Evolutionary conservation across 2,888 invertebrate genomes (phyloP), one percentile per base, ranked within the genome.

Genomic region (Holacanthella duospinosa): DNA sequence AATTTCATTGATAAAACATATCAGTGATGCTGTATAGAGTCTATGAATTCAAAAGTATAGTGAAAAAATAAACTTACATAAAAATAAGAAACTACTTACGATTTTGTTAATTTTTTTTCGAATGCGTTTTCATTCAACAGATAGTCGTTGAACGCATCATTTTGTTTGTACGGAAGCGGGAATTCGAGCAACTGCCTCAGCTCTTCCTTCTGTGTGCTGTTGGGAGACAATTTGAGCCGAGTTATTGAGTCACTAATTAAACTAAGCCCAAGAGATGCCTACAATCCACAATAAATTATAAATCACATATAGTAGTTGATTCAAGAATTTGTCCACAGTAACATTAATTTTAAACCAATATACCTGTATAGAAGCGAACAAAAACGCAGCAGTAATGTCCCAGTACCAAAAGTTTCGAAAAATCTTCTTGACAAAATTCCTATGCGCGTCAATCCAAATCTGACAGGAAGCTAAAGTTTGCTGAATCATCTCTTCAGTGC

Each of bases 1-100:
- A 60, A 85, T 82, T 36, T 83, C 78, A 79, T 88, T 88, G 64
- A 82, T 82, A 2, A 88, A 75, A 72, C 88, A 88, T 26, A 81
- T 21, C 19, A 48, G 12, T 9, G 48, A 48, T 9, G 48, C 48
- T 4, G 21, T 21, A 21, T 48, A 48, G 19, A 21, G 12, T 21
- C 48, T 48, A 36, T 36, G 36, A 12, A 12, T 36, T 6, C 16
- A 36, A 36, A 36, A 36, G n/a, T n/a, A n/a, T n/a, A n/a, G n/a
- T n/a, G n/a, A 36, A 53, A 53, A 53, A 53, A 21, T 6, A 53
- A 21, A 53, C 6, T 12, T 53, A 12, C n/a, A n/a, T 6, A 53
- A 53, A 53, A 53, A 36, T 36, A 16, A 36, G 9, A 16, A 36
- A 16, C 16, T 16, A 58, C 36, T 36, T 36, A 57, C 25, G 55